Conservation (phyloP, 2,113 vertebrate species). For the Zosterops borbonicus region DNA sequence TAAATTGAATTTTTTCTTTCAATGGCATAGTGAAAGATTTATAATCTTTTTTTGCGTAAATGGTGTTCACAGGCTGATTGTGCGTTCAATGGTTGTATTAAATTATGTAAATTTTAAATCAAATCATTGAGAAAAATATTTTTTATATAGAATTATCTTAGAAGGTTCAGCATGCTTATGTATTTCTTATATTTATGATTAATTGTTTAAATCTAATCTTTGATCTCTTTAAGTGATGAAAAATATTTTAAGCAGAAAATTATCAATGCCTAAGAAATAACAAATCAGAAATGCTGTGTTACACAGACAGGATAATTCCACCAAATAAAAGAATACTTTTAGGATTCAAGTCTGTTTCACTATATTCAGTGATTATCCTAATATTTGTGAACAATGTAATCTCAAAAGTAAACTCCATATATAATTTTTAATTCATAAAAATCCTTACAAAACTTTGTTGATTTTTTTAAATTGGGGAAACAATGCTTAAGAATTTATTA, state of each 20-base stretch:
- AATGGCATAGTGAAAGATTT: neutral
- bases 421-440: neutral
- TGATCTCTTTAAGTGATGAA: neutral
- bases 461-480: neutral
- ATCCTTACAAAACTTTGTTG: neutral
- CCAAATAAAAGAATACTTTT: neutral
- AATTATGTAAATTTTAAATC: neutral
- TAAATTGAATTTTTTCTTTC: neutral
- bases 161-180: neutral
- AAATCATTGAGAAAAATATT: neutral
- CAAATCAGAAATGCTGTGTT: neutral
- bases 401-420: neutral
- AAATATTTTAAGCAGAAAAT: neutral
- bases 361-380: neutral
- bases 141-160: neutral
- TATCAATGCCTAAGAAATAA: neutral
- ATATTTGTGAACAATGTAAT: accelerated
- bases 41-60: neutral
- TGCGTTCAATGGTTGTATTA: neutral
- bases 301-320: neutral
- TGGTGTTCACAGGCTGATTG: neutral
- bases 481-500: neutral
- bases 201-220: neutral
- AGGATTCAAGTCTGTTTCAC: neutral
- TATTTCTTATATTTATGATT: neutral